Evolutionary conservation across 2,888 invertebrate genomes (phyloP), one percentile per base, ranked within the genome.

Genomic region (Philopedon plagiatum): DNA sequence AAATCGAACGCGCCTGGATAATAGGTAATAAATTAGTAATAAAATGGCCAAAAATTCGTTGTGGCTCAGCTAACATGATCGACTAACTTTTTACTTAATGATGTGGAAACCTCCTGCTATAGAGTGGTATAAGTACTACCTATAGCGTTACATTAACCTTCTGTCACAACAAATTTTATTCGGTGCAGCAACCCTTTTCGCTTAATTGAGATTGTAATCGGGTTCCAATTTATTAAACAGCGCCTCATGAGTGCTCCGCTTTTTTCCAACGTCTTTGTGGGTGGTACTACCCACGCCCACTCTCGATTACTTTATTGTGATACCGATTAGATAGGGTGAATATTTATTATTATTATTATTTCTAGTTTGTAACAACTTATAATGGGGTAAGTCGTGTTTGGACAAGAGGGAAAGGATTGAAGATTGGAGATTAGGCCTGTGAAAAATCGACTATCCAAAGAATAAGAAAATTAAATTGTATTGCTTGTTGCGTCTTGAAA

Each of bases 241-340:
- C 46, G 44, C 44, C 44, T 46, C 46, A 63, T 46, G 37, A 51
- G 41, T 58, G 41, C 41, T 39, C 58, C 37, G 37, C 21, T 39
- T 51, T 49, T 49, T 63, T 32, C 5, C 49, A 18, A 81, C 77
- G 79, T 79, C 75, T 77, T 73, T 71, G 81, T 83, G 81, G 83
- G 83, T 81, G 82, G 81, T 77, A 78, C 77, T 80, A 77, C 81
- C 81, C 80, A 82, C 81, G 82, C 81, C 82, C 81, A 80, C 80
- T 80, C 80, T 80, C 81, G 82, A 83, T 83, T 83, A 80, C 81
- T 83, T 77, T 81, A 83, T 83, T 82, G 81, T 81, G 82, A 82
- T 83, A 78, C 75, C 75, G 83, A 84, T 84, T 81, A 83, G 82
- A 83, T 81, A 81, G 41, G 61, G 62, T 58, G 62, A 73, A 32